Evolutionary conservation across 2,888 invertebrate species (phyloP).

Genomic region (Drosophila limbata): DNA sequence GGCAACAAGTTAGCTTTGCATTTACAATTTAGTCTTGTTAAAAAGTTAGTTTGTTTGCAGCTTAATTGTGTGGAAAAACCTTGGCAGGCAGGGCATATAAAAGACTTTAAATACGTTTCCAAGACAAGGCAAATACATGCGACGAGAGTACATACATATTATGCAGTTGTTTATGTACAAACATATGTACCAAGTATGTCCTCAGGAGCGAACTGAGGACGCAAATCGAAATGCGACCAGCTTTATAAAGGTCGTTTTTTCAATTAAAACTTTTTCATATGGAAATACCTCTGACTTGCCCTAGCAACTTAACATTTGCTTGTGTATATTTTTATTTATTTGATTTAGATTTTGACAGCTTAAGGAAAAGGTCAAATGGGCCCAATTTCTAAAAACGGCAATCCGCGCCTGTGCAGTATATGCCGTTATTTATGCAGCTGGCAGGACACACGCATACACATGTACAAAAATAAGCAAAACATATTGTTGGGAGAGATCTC

Average conservation of each 20-base stretch:
- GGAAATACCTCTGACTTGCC: background rate
- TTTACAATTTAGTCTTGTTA: constrained; percentile 54
- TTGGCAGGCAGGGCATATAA: constrained; percentile 17
- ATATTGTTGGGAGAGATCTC: constrained; percentile 19
- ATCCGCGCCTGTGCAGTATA: constrained; percentile 27
- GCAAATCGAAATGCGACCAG: constrained; percentile 2
- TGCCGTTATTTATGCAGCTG: constrained; percentile 54
- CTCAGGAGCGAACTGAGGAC: constrained; percentile 1
- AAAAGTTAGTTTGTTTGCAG: constrained; percentile 68
- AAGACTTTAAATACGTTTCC: constrained; percentile 30
- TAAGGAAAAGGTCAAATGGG: constrained; percentile 1
- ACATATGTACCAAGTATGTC: background rate
- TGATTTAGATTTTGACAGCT: background rate
- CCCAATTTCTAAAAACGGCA: background rate
- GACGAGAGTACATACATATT: constrained; percentile 6
- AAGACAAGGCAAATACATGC: constrained; percentile 48
- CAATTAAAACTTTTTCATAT: background rate
- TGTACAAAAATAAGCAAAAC: constrained; percentile 24
- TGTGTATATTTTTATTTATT: background rate
- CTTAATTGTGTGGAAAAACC: constrained; percentile 67
- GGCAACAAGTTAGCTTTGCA: constrained; percentile 73
- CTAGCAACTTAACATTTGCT: background rate
- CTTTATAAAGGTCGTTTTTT: background rate
- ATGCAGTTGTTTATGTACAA: constrained; percentile 9
- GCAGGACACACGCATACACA: constrained; percentile 22